These are phyloP conservation scores for Sapajus apella DNA, from an alignment of 2,113 vertebrate genomes.

Conservation along the genomic window DNA sequence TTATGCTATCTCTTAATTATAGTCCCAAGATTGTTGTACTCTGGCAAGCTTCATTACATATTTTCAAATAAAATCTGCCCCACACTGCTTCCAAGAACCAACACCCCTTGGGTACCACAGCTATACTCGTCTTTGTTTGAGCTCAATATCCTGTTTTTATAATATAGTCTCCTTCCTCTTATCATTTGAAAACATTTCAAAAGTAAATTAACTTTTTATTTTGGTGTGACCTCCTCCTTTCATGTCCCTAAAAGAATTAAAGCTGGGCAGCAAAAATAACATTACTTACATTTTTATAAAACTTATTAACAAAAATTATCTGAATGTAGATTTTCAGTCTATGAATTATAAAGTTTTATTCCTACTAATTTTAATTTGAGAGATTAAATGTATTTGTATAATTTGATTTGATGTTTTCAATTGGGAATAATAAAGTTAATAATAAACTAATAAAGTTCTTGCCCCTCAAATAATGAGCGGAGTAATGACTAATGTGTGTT, in stretches of 20 bases:
- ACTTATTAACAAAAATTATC: constrained; percentile 29
- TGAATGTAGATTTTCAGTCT: constrained; percentile 22
- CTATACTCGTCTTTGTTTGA: background rate
- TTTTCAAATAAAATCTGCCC: constrained; percentile 24
- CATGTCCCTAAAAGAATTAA: constrained; percentile 24
- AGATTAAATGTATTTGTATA: background rate
- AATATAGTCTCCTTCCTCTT: background rate
- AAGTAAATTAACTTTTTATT: constrained; percentile 39
- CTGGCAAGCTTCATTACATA: background rate
- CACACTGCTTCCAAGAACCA: background rate
- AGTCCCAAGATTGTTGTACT: background rate
- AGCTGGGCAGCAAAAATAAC: background rate
- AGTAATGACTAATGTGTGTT: background rate
- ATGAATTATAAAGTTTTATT: background rate
- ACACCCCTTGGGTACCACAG: background rate
- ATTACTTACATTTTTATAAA: background rate
- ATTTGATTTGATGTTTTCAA: background rate
- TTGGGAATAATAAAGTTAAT: constrained; percentile 48
- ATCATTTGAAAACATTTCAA: constrained; percentile 16
- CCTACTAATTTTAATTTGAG: background rate
- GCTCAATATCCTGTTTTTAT: background rate
- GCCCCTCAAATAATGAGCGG: background rate
- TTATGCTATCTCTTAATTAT: background rate
- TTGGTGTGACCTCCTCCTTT: background rate
- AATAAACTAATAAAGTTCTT: constrained; percentile 42